Percentiles rank a stretch among this genome's conserved stretches.
Conservation (phyloP, 2,113 vertebrate genomes). For the Drymodes brunneopygia region DNA sequence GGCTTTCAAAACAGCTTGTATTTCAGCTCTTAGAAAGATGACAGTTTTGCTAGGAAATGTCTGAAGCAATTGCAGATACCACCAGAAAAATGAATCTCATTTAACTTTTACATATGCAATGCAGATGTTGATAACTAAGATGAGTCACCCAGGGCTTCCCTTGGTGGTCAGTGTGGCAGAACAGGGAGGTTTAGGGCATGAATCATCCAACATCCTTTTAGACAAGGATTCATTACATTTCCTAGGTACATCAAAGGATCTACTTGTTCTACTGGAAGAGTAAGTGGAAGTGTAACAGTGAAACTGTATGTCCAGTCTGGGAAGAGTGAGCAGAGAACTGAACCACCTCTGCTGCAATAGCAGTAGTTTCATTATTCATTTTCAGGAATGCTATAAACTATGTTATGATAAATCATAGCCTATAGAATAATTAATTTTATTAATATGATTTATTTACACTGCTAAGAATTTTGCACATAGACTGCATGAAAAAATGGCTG, state of each 20-base stretch:
- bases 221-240: conserved; percentile 14
- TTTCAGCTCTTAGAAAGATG: background rate
- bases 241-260: background rate
- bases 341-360: background rate
- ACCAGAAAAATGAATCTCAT: background rate
- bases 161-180: conserved; percentile 17
- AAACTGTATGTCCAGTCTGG: background rate
- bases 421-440: background rate
- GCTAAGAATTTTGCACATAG: background rate
- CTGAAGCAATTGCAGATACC: background rate
- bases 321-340: background rate
- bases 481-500: background rate
- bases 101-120: background rate
- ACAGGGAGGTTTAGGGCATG: background rate
- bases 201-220: conserved; percentile 16
- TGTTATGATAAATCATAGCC: background rate
- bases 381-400: background rate
- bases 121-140: background rate
- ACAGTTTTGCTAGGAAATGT: background rate
- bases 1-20: background rate
- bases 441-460: background rate
- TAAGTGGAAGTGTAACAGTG: background rate
- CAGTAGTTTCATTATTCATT: background rate
- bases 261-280: background rate
- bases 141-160: background rate